Evolutionary conservation across 2,888 invertebrate genomes (phyloP).

Genomic region (Andricus curvator): DNA sequence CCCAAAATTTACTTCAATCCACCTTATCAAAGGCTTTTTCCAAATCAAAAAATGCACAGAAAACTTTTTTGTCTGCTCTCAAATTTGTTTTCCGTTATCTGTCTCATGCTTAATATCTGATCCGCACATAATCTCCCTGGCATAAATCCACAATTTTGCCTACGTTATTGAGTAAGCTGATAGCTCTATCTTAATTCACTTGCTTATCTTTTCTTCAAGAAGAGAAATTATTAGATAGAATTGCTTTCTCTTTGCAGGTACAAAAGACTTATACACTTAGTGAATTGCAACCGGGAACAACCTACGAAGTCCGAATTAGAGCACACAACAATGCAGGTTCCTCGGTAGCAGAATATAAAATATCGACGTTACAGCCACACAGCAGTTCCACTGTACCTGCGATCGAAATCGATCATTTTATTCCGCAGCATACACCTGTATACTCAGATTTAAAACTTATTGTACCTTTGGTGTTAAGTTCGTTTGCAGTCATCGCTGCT

Average conservation of each 20-base stretch:
- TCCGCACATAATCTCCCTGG: no score
- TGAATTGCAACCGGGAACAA: slow-evolving; percentile 85
- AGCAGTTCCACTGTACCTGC: slow-evolving; percentile 82
- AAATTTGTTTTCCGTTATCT: no score
- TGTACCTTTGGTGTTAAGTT: slow-evolving; percentile 74
- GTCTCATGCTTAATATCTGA: no score
- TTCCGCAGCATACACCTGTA: slow-evolving; percentile 74
- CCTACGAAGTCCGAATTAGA: slow-evolving; percentile 79
- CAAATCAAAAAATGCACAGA: no score
- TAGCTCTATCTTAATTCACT: no score
- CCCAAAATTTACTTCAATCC: no score
- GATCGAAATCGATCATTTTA: slow-evolving; percentile 74
- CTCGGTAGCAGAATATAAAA: slow-evolving; percentile 90
- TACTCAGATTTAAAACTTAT: slow-evolving; percentile 75
- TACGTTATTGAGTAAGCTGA: no score
- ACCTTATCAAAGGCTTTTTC: no score
- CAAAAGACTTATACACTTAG: slow-evolving; percentile 90
- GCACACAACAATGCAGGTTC: slow-evolving; percentile 94
- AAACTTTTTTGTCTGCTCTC: no score
- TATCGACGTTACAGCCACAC: slow-evolving; percentile 89
- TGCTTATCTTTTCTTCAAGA: background rate
- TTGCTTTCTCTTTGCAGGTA: slow-evolving; percentile 60
- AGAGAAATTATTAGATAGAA: slow-evolving; percentile 1
- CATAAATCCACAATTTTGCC: no score
- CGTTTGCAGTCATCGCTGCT: slow-evolving; percentile 74